Conservation (phyloP, 1,140 invertebrate genomes). For the Drosophila mayri region DNA sequence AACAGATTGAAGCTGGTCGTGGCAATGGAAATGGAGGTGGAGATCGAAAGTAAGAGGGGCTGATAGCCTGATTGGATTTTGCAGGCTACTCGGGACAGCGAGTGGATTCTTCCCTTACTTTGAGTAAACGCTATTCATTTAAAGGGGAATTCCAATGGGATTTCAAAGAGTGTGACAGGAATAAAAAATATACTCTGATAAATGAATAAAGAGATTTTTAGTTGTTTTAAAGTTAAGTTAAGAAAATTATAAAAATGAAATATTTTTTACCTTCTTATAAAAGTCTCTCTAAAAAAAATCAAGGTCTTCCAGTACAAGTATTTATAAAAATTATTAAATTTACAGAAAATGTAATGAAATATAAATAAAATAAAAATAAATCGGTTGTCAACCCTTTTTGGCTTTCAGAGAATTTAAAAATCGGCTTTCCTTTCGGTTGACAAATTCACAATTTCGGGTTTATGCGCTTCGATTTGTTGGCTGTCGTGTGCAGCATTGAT, state of each 20-base stretch:
- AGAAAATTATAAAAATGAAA: neutral
- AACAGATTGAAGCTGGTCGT: neutral
- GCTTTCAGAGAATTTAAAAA: neutral
- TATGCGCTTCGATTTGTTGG: conserved; percentile 44
- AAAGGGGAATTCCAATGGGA: conserved; percentile 7
- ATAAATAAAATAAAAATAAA: too few relatives aligned
- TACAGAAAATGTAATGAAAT: too few relatives aligned
- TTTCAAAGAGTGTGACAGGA: neutral
- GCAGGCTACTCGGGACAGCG: conserved; percentile 9
- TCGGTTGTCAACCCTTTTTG: neutral
- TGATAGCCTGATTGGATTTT: conserved; percentile 65
- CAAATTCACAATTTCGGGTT: conserved; percentile 7
- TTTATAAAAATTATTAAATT: too few relatives aligned
- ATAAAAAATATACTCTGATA: neutral
- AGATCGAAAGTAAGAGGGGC: conserved; percentile 15
- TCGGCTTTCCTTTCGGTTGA: neutral
- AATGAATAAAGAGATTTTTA: neutral
- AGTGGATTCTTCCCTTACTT: conserved; percentile 3
- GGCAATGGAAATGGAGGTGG: conserved; percentile 9
- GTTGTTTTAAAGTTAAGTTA: neutral
- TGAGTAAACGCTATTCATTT: neutral
- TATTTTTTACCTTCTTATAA: too few relatives aligned
- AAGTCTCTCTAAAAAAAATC: too few relatives aligned
- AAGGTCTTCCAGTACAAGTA: too few relatives aligned
- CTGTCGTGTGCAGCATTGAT: conserved; percentile 37